These are phyloP conservation scores for Adineta ricciae DNA, from an alignment of 2,888 invertebrate species.

Conservation along the genomic window DNA sequence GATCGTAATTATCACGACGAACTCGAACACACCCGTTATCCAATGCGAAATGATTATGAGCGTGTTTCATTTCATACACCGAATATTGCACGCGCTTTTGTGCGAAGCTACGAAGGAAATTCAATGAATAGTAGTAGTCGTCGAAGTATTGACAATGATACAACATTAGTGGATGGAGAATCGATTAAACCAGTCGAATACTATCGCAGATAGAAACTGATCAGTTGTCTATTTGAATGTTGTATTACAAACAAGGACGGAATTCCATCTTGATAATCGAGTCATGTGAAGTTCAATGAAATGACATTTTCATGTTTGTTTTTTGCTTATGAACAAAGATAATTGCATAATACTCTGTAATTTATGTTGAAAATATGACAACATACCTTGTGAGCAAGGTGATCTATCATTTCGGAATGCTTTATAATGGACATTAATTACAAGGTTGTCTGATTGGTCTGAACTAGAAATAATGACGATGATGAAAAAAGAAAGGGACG, in stretches of 20 bases:
- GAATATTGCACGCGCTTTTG: not conserved
- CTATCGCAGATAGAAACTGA: not conserved
- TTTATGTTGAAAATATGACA: not conserved
- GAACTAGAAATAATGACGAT: no score
- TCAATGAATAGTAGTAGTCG: not conserved
- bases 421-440: no score
- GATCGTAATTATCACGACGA: not conserved
- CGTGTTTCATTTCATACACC: not conserved
- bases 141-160: slow-evolving; percentile 10
- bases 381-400: no score
- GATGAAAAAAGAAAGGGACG: no score
- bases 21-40: not conserved
- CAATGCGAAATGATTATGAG: not conserved
- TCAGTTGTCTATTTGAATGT: not conserved
- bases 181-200: slow-evolving; percentile 16
- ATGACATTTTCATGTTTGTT: not conserved
- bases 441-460: no score
- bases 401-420: no score
- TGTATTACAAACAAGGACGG: not conserved
- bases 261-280: not conserved
- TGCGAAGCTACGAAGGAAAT: not conserved
- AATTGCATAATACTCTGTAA: not conserved
- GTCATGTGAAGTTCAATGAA: not conserved
- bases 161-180: slow-evolving; percentile 1
- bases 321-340: not conserved